Base-by-base conservation (phyloP, 2,113 vertebrate genomes). In the Promerops cafer region DNA sequence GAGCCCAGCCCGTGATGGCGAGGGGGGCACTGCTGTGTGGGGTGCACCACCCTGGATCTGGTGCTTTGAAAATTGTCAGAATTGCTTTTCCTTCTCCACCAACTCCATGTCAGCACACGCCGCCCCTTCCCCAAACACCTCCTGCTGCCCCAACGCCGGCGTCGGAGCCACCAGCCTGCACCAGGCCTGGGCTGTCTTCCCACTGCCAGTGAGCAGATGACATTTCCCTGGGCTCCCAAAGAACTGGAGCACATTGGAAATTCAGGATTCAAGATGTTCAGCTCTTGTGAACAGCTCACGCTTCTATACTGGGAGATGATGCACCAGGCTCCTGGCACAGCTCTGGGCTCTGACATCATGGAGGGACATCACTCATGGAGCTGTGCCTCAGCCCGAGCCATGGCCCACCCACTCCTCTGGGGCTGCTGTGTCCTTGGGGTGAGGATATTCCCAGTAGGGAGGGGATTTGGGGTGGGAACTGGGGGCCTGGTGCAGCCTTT, bases 221-320 rank as follows among this genome's bases (percentile, higher is more conserved):
- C 87, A 88, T 85, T 90, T 74, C 56, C 16, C 39, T 44, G 75
- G 78, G 81, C 47, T 96, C 81, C 87, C 78, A 47, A 35, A 74
- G 91, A 61, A 19, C 76, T 90, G 87, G 83, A 92, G 70, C 3
- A 1, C 27, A 19, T 91, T 74, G 81, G 82, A 76, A 91, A 91
- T 79, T 85, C 59, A 87, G 75, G 75, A 89, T 85, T 89, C 87
- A 89, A 96, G 90, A 95, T 94, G 94, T 95, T 96, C 83, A 39
- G 70, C 89, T 94, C 81, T 35, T 50, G 31, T 13, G 65, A 96
- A 76, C 87, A 93, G 87, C 70, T 92, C 84, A 82, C 7, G 10
- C 75, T 96, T 80, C 95, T 97, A 87, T 93, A 87, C 90, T 72
- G 84, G 93, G 91, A 50, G 78, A 85, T 95, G 95, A 93, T 91